Base-by-base conservation (phyloP, 2,888 invertebrate species). In the Eristalinus aeneus region DNA sequence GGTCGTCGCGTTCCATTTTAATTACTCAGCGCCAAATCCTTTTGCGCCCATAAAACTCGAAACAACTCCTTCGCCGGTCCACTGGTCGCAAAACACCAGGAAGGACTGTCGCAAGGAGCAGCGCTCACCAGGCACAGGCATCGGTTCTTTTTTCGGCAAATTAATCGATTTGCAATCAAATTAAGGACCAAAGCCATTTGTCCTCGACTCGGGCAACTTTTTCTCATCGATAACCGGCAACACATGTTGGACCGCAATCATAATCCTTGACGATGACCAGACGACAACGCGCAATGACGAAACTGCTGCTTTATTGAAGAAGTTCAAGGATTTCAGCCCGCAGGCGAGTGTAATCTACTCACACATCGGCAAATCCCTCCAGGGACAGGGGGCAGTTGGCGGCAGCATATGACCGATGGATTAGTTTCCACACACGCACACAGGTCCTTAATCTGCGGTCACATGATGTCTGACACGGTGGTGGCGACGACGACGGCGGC, bases 381-480 rank as follows among this genome's bases (percentile, higher is more conserved):
- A 16, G 46, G 16, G 46, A 6, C 46, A 16, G 16, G 2, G 27
- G 2, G 27, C 2, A 16, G 34, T 4, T 10, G 10, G 34, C 8
- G 34, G 34, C 10, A 10, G 34, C 34, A 10, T 34, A 34, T 63
- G 61, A 58, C 58, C 74, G 61, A 68, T 63, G 58, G 73, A 74
- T 69, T 63, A 68, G 54, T 63, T 23, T 10, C 23, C 46, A 46
- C 46, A 63, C 39, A 10, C 71, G 36, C 20, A 56, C 54, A 34
- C 36, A 31, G 63, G 68, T 68, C 64, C 64, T 75, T 79, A 79
- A 79, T 84, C 65, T 74, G 56, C 75, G 71, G 84, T 75, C 71
- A 61, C 61, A 79, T 61, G 71, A 72, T 67, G 71, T 79, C 80
- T 72, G 63, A 36, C 80, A 84, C 71, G 79, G 32, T 39, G 67